These are phyloP conservation scores for Orientallactaga bullata DNA, from an alignment of 2,113 vertebrate genomes.

Conservation along the genomic window DNA sequence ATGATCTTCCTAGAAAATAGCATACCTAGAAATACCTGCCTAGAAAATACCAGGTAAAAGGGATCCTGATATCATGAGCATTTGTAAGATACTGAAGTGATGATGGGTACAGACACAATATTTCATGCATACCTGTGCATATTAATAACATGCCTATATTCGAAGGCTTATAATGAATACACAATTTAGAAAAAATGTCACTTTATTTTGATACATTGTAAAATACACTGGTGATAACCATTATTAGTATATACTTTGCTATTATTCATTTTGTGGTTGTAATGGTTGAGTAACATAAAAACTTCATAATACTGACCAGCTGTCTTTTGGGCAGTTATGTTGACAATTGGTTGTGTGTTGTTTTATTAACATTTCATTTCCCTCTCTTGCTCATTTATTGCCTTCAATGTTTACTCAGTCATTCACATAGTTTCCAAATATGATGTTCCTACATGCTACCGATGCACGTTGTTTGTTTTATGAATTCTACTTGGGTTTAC, in stretches of 20 bases:
- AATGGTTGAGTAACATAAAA: not conserved
- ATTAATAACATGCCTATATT: too few species aligned
- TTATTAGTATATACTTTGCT: not conserved
- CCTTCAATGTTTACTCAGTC: not conserved
- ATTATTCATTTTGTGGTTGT: not conserved
- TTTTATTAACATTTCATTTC: not conserved
- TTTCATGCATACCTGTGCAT: not conserved
- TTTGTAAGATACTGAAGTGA: not conserved
- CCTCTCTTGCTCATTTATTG: not conserved
- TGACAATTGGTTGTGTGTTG: not conserved
- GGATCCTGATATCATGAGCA: not conserved
- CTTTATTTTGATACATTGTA: not conserved
- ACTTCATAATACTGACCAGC: not conserved
- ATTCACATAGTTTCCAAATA: not conserved
- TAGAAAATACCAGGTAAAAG: not conserved
- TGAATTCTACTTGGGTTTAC: too few species aligned
- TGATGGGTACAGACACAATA: not conserved
- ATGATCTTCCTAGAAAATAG: not conserved
- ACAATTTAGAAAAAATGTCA: not conserved
- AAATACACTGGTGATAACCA: not conserved
- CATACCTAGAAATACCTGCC: too few species aligned
- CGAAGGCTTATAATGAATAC: not conserved
- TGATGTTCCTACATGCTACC: fast-evolving
- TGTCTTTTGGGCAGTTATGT: not conserved
- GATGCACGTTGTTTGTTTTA: too few species aligned